A percentile compares a stretch with the other conserved stretches of the same genome.
phyloP scores from a whole-genome alignment of 2,888 invertebrate genomes.

The Pristionchus arcanus region DNA sequence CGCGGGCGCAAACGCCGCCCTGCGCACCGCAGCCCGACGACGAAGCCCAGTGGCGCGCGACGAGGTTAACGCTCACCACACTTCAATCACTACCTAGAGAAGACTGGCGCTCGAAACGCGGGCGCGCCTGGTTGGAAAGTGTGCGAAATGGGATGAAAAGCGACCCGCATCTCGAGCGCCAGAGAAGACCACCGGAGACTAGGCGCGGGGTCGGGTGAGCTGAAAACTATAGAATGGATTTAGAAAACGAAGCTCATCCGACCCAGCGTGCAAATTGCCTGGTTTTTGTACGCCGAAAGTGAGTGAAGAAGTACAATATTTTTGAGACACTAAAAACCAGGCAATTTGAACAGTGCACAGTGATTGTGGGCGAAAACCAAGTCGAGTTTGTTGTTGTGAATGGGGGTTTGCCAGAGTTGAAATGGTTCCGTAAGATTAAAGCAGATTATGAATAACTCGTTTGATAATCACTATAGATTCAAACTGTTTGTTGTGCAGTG shows the following conservation, averaged over 20 bases:
- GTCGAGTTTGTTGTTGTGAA: background rate
- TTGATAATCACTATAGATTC: no score
- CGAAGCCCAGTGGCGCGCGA: background rate
- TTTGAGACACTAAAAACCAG: background rate
- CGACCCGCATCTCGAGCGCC: background rate
- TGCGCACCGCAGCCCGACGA: background rate
- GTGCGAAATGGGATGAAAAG: background rate
- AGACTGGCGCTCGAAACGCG: background rate
- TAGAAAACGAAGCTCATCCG: background rate
- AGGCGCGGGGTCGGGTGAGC: background rate
- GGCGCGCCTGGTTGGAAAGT: no score
- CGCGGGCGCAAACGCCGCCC: background rate
- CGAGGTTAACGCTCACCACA: background rate
- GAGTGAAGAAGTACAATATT: background rate
- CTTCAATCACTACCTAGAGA: background rate
- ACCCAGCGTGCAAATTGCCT: background rate
- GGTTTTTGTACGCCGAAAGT: background rate
- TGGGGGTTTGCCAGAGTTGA: background rate
- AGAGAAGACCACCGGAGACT: background rate
- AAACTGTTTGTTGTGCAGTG: no score
- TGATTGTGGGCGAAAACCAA: background rate
- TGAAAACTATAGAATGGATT: background rate
- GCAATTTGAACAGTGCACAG: background rate
- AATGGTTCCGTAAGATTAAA: no score
- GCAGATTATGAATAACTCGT: no score